Conservation (phyloP, 2,888 invertebrate genomes). For the Steinernema hermaphroditum region DNA sequence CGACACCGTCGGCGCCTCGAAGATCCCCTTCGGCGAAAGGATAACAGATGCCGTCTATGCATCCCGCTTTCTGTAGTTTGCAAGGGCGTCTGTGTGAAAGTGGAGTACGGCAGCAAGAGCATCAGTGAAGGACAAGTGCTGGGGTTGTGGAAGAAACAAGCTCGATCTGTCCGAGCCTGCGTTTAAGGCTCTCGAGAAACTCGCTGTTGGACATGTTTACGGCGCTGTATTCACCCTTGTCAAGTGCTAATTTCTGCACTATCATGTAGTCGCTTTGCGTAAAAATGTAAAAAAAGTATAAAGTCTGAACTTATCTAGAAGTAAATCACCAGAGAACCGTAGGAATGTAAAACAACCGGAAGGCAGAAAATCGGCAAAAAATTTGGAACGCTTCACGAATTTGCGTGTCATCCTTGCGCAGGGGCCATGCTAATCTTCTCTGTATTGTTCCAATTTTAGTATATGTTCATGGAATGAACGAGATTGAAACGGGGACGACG, state of each 20-base stretch:
- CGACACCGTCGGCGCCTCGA: not conserved
- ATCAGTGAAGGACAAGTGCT: not conserved
- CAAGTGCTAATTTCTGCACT: not conserved
- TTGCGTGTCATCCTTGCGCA: slow-evolving; percentile 81
- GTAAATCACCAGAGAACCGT: no score
- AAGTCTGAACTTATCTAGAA: no score
- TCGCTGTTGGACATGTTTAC: not conserved
- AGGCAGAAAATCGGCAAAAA: slow-evolving; percentile 62
- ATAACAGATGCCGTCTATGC: not conserved
- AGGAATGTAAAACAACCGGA: no score
- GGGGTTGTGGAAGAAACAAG: not conserved
- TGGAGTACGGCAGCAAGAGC: not conserved
- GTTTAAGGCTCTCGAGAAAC: not conserved
- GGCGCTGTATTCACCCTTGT: not conserved
- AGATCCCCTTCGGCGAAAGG: not conserved
- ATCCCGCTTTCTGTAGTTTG: no score
- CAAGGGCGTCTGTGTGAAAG: not conserved
- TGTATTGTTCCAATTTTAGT: slow-evolving; percentile 88
- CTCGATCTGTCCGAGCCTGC: not conserved
- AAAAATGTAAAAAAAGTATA: no score
- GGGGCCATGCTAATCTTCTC: slow-evolving; percentile 90
- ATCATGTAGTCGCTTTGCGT: no score
- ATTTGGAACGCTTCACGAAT: slow-evolving; percentile 86
- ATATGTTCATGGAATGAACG: slow-evolving; percentile 60
- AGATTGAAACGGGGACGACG: no score